Base-by-base conservation (phyloP, 2,797 vertebrate species). In the Chelidonichthys spinosus region DNA sequence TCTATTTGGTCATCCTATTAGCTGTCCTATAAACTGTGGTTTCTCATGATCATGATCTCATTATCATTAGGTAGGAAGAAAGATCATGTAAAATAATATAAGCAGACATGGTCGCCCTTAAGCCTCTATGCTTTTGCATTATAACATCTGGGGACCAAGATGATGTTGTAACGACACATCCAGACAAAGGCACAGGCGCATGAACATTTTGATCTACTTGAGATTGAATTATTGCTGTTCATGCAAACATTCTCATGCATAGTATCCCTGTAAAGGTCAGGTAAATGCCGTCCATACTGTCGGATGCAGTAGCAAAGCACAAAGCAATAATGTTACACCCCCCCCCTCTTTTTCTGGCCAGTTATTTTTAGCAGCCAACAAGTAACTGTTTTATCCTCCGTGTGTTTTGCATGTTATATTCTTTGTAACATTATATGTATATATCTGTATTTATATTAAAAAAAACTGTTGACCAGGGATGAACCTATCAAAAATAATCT, bases 1-100 rank as follows among this genome's bases (percentile, higher is more conserved):
- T 74, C 71, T 10, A 79, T 84, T 76, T 50, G 17, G 39, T 80
- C 74, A 75, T 76, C 70, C 46, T 75, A 43, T 79, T 66, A 80
- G 76, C 56, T 70, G 47, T 50, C n/a, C n/a, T 37, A 65, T 78
- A 59, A 60, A 61, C 65, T 44, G 63, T 53, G 50, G 13, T 64
- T 68, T 75, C 62, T 61, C 33, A 39, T 64, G 39, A 64, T 79
- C 25, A 18, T 72, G 75, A 63, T 65, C 42, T 76, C 44, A 52
- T 69, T 71, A 70, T 66, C 36, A 61, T 76, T 61, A 52, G 68
- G 15, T 59, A 54, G 54, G 37, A 67, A 66, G 43, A 67, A 53
- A 46, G 50, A 56, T 37, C 5, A 35, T 33, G 33, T 54, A 10
- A 67, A 42, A 18, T 5, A 60, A 50, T 39, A 11, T 5, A 32